Percentiles rank a stretch among this genome's conserved stretches.
Evolutionary conservation across 2,113 vertebrate genomes (phyloP).

Genomic region (Oenanthe melanoleuca): DNA sequence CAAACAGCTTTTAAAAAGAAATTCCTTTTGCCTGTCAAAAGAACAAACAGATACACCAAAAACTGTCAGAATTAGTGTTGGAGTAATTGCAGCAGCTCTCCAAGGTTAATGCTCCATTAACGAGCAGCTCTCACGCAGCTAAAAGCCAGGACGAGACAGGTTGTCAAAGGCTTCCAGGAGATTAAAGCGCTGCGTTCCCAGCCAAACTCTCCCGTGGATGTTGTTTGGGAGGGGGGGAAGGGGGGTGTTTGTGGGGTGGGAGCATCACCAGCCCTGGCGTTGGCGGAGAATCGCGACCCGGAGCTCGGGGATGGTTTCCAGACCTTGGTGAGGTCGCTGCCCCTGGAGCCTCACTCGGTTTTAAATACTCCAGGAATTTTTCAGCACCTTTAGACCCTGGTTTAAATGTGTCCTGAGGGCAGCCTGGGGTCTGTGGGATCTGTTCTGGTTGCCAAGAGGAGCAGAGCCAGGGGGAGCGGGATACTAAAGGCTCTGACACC

Average conservation of each 20-base stretch:
- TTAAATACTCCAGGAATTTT: neutral
- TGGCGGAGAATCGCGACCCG: fast-evolving
- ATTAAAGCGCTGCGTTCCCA: slow-evolving; percentile 70
- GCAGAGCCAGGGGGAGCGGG: neutral
- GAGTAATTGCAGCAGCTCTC: slow-evolving; percentile 69
- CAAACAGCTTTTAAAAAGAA: slow-evolving; percentile 69
- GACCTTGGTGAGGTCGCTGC: neutral
- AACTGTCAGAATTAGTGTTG: slow-evolving; percentile 58
- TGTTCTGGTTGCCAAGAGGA: neutral
- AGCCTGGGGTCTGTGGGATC: neutral
- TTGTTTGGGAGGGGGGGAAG: slow-evolving; percentile 32
- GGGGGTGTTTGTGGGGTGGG: neutral
- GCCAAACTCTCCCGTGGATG: slow-evolving; percentile 58
- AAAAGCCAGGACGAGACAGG: slow-evolving; percentile 73
- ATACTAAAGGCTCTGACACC: neutral
- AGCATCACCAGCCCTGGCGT: neutral
- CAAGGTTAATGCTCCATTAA: slow-evolving; percentile 78
- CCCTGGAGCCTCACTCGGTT: fast-evolving
- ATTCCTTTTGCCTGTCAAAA: slow-evolving; percentile 58
- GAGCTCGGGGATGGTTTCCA: neutral
- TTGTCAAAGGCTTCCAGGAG: slow-evolving; percentile 75
- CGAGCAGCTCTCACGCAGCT: slow-evolving; percentile 60
- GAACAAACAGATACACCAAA: slow-evolving; percentile 43
- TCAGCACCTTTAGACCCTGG: neutral
- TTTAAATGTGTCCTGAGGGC: neutral